These are phyloP conservation scores for Calliopsis andreniformis DNA, from an alignment of 1,140 invertebrate species.

Conservation along the genomic window DNA sequence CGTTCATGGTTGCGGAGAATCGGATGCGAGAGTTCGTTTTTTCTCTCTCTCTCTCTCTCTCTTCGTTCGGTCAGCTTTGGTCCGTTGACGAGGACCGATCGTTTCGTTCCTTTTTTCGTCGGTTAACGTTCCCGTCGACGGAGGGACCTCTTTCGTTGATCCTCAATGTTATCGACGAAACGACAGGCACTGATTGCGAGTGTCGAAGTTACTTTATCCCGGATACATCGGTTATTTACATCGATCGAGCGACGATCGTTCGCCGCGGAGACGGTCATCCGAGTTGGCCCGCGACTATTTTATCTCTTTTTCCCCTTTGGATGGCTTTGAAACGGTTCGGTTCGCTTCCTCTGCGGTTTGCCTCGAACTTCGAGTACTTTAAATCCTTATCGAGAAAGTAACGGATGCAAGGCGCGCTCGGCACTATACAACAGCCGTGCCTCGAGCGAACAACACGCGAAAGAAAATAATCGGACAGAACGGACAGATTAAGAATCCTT, in stretches of 20 bases:
- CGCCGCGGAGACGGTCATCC: not conserved
- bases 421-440: not conserved
- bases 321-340: conserved; percentile 10
- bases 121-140: conserved; percentile 9
- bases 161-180: conserved; percentile 34
- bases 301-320: not conserved
- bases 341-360: not conserved
- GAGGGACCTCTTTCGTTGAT: not conserved
- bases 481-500: conserved; percentile 53
- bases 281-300: conserved; percentile 1
- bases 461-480: conserved; percentile 41
- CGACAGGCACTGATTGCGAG: conserved; percentile 50
- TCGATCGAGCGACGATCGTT: conserved; percentile 23
- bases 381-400: conserved; percentile 11
- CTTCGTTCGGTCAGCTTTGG: conserved; percentile 24
- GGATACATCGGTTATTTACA: conserved; percentile 20
- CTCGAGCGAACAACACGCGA: not conserved
- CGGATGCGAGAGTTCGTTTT: conserved; percentile 54
- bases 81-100: conserved; percentile 1
- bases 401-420: not conserved
- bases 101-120: not conserved
- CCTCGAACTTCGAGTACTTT: not conserved
- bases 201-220: conserved; percentile 39
- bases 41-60: conserved; percentile 3
- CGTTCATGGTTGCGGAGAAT: conserved; percentile 64